A percentile compares a stretch with the other conserved stretches of the same genome.
phyloP scores from a whole-genome alignment of 1,140 invertebrate species.

The Lordiphosa collinella region DNA sequence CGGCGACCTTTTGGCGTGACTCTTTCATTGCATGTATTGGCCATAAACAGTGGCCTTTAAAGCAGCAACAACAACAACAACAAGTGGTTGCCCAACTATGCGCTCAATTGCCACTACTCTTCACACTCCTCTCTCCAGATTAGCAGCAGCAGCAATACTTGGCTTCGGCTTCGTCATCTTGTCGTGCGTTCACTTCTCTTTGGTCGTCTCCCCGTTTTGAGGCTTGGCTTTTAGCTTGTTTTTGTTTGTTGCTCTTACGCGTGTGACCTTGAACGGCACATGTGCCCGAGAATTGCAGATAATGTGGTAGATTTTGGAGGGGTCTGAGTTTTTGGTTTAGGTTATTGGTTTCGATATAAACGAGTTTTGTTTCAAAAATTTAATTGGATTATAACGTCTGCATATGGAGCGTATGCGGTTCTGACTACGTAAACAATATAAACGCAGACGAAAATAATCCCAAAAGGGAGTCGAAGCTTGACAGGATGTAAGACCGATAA shows the following conservation, averaged over 20 bases:
- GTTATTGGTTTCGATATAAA: too few relatives aligned
- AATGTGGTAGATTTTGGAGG: neutral
- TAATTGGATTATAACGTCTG: neutral
- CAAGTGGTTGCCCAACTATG: conserved; percentile 72
- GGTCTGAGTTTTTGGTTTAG: conserved; percentile 13
- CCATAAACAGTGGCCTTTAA: conserved; percentile 42
- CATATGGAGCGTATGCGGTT: too few relatives aligned
- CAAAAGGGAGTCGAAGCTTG: too few relatives aligned
- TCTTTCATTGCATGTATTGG: conserved; percentile 29
- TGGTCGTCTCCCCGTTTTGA: conserved; percentile 2
- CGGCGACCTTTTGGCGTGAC: conserved; percentile 39
- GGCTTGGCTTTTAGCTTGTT: conserved; percentile 39
- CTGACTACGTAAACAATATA: too few relatives aligned
- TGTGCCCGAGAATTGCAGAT: conserved; percentile 60
- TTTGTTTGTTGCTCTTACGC: conserved; percentile 42
- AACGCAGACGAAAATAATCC: too few relatives aligned
- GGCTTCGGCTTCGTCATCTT: neutral
- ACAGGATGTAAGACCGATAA: too few relatives aligned
- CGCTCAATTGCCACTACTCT: conserved; percentile 38
- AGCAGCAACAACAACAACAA: conserved; percentile 43
- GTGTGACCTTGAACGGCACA: conserved; percentile 57
- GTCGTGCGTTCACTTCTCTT: neutral
- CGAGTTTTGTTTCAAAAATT: neutral
- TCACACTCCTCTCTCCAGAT: neutral
- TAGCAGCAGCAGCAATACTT: neutral